Evolutionary conservation across 2,113 vertebrate genomes (phyloP), one percentile per base, ranked within the genome.

Genomic region (Mus musculus): DNA sequence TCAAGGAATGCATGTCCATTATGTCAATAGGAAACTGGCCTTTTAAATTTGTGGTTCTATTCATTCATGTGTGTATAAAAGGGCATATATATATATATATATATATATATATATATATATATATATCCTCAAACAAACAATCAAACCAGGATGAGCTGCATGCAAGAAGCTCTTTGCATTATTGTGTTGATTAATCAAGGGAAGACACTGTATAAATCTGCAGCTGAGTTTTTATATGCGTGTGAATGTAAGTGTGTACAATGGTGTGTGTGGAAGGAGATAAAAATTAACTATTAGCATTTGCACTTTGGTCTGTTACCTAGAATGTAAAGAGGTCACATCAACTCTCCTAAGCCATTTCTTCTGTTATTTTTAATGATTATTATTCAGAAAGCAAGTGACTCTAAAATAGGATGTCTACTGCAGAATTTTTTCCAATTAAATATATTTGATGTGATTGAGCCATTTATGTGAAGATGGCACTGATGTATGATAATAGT

Each of bases 341-440:
- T 96, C 91, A 97, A 97, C 95, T 96, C 30, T 98, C 77, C 69
- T 92, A 89, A 92, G 69, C 88, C 87, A 81, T 87, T 97, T 96
- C n/a, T 86, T 95, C 90, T 94, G 54, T 89, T 22, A 95, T 93
- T 67, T 19, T 75, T 94, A 67, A 93, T 96, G 56, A 82, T 97
- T 39, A n/a, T 91, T 95, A 65, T 46, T 89, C 96, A 81, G 5
- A 96, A 88, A 91, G 82, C 92, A 39, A 95, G 11, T 5, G 10
- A 82, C 96, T 97, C 91, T 56, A 95, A 97, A 28, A 91, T 49
- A 87, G 69, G 90, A 93, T 88, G 61, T 93, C 49, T 95, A 95
- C 96, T 97, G 92, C 24, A 94, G 46, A 42, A 30, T 24, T 80
- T 96, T 96, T 22, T 7, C 75, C 89, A 84, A 72, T 87, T 88